Conservation (phyloP, 2,797 vertebrate species). For the Momotus momota region DNA sequence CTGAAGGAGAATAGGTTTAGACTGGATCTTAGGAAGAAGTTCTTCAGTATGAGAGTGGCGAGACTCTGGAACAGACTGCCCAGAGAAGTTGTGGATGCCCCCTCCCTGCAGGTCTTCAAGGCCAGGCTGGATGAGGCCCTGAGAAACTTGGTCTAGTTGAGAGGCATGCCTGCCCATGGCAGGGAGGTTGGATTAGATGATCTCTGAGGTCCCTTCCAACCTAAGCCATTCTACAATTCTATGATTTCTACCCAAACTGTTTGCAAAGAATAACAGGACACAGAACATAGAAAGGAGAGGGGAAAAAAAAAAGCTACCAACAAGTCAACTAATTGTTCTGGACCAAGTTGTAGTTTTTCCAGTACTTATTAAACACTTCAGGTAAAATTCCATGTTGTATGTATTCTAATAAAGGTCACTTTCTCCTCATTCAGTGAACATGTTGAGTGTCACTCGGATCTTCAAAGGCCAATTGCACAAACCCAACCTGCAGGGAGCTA, state of each 20-base stretch:
- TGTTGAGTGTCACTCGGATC: not conserved
- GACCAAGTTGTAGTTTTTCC: not conserved
- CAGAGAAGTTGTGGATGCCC: no score
- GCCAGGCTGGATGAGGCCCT: no score
- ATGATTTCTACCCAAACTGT: not conserved
- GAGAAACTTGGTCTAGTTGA: no score
- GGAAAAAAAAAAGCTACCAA: not conserved
- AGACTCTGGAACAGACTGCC: no score
- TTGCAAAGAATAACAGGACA: not conserved
- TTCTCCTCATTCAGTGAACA: not conserved
- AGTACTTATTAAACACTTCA: not conserved
- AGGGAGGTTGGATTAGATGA: no score
- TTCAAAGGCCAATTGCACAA: conserved; percentile 20
- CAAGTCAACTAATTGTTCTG: not conserved
- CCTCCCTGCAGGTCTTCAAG: no score
- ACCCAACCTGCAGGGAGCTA: not conserved
- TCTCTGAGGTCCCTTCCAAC: no score
- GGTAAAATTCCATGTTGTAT: not conserved
- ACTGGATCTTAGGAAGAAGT: no score
- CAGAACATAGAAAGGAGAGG: not conserved
- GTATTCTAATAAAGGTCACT: not conserved
- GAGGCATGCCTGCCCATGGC: no score
- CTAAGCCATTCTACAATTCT: no score
- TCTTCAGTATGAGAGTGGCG: no score
- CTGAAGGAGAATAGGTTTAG: no score